These are phyloP conservation scores for Drosophila ambigua DNA, from an alignment of 1,140 invertebrate species.

Conservation along the genomic window DNA sequence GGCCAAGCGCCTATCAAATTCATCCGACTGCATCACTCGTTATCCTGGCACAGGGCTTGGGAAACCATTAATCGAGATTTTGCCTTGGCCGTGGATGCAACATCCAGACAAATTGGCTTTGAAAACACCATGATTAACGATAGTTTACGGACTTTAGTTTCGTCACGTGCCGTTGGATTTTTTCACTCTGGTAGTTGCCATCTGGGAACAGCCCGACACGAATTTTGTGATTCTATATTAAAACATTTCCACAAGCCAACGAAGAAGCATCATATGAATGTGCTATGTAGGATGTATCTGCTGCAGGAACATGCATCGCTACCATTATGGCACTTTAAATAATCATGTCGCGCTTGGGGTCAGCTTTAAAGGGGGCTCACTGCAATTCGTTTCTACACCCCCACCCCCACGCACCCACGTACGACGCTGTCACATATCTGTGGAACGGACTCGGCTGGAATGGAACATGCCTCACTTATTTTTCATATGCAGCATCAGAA, in stretches of 20 bases:
- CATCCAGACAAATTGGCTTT: slow-evolving; percentile 27
- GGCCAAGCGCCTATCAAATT: no score
- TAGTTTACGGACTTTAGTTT: slow-evolving; percentile 9
- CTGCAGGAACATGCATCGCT: no score
- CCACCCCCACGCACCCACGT: slow-evolving; percentile 8
- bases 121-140: slow-evolving; percentile 35
- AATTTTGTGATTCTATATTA: no score
- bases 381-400: slow-evolving; percentile 18
- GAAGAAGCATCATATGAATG: no score
- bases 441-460: neutral
- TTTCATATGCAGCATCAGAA: neutral
- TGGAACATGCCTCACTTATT: slow-evolving; percentile 39
- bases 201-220: no score
- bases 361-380: no score
- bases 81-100: neutral
- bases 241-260: no score
- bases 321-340: no score
- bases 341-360: no score
- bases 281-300: no score
- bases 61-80: neutral
- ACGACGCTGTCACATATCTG: slow-evolving; percentile 6
- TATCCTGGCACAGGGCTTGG: neutral
- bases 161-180: neutral
- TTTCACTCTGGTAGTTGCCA: no score
- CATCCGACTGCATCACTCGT: neutral